These are phyloP conservation scores for Acronicta aceris DNA, from an alignment of 2,888 invertebrate genomes.

Conservation along the genomic window DNA sequence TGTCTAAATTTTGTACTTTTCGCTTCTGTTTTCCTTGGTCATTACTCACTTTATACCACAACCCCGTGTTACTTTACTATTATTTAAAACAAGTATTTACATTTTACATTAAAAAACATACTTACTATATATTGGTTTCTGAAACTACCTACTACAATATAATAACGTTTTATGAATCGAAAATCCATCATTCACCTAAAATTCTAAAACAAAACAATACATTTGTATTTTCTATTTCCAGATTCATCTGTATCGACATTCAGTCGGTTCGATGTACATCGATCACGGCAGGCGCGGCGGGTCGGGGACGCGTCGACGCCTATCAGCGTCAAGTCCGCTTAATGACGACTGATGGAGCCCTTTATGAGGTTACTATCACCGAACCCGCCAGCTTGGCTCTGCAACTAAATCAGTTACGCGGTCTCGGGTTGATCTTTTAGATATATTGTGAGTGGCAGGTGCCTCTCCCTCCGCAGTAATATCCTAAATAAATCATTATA, in stretches of 20 bases:
- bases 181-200: background rate
- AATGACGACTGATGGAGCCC: constrained; percentile 87
- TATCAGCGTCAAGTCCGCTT: constrained; percentile 72
- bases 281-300: constrained; percentile 32
- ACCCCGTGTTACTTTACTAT: too few species aligned
- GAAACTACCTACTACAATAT: too few species aligned
- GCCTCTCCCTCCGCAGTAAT: constrained; percentile 18
- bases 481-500: constrained; percentile 38
- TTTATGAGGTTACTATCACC: constrained; percentile 82
- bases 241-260: constrained; percentile 19
- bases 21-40: too few species aligned
- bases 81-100: too few species aligned
- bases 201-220: constrained; percentile 13
- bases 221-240: constrained; percentile 8
- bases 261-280: constrained; percentile 40
- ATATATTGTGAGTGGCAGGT: constrained; percentile 60
- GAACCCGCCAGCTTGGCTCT: constrained; percentile 71
- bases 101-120: too few species aligned
- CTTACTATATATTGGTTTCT: too few species aligned
- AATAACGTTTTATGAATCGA: too few species aligned
- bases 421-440: constrained; percentile 57
- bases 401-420: constrained; percentile 78
- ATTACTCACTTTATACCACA: too few species aligned
- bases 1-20: too few species aligned
- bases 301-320: constrained; percentile 49